These are phyloP conservation scores for Pantherophis alleghaniensis DNA, from an alignment of 2,797 vertebrate species.

Conservation along the genomic window DNA sequence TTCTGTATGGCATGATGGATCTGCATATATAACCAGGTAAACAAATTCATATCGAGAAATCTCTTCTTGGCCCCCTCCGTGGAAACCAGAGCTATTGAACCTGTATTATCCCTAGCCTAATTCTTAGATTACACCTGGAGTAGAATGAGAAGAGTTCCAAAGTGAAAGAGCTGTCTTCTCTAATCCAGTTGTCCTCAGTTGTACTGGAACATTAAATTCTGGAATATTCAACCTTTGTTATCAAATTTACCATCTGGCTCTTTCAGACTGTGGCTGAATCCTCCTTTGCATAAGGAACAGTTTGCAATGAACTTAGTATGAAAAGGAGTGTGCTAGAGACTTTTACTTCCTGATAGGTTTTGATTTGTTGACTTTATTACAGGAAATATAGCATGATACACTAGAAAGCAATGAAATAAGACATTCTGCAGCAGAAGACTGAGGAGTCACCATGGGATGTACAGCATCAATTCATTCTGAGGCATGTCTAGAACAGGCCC, in stretches of 20 bases:
- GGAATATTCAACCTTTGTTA: not conserved
- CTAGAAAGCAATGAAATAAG: not conserved
- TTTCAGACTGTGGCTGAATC: not conserved
- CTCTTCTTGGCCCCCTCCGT: not conserved
- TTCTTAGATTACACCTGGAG: not conserved
- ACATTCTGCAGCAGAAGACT: not conserved
- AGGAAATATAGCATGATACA: not conserved
- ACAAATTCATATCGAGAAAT: constrained; percentile 11
- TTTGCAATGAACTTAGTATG: not conserved
- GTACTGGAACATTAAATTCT: not conserved
- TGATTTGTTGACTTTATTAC: not conserved
- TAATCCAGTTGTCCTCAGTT: not conserved
- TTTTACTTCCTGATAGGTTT: not conserved
- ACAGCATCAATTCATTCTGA: not conserved
- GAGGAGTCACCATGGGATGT: not conserved
- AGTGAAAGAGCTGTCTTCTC: not conserved
- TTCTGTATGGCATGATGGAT: constrained; percentile 82
- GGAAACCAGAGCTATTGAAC: not conserved
- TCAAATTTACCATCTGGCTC: not conserved
- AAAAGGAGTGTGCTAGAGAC: not conserved
- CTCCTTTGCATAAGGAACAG: not conserved
- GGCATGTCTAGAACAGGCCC: not conserved
- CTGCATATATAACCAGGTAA: constrained; percentile 69
- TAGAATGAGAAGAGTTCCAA: not conserved
- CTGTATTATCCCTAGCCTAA: not conserved